phyloP scores from a whole-genome alignment of 2,888 invertebrate genomes.

The Lordiphosa fenestrarum region DNA sequence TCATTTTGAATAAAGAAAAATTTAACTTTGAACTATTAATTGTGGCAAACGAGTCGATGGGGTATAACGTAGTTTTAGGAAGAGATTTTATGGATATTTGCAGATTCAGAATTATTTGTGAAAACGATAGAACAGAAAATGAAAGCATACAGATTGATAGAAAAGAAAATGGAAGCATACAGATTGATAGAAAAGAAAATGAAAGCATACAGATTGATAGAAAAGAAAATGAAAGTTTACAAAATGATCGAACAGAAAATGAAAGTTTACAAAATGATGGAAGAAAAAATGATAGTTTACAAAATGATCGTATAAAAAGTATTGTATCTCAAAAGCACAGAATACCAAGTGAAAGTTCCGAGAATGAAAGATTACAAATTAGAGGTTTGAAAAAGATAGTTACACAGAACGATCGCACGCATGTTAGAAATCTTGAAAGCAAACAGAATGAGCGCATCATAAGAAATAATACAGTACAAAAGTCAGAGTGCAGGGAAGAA shows the following conservation, averaged over 20 bases:
- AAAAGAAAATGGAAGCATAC: neutral
- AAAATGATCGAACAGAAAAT: too few relatives aligned
- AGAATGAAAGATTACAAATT: too few relatives aligned
- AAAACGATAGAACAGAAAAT: neutral
- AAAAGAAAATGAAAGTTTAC: too few relatives aligned
- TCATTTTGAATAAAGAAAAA: neutral
- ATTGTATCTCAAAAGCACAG: too few relatives aligned
- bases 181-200: neutral
- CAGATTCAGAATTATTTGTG: neutral
- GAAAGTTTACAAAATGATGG: too few relatives aligned
- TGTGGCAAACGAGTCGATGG: constrained; percentile 1
- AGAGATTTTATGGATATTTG: neutral
- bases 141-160: neutral
- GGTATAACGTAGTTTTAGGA: neutral
- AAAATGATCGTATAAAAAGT: neutral
- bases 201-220: neutral
- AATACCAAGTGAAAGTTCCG: neutral
- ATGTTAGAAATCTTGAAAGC: too few relatives aligned
- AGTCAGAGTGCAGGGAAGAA: too few relatives aligned
- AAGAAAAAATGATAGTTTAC: too few relatives aligned
- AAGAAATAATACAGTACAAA: too few relatives aligned
- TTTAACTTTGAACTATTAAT: neutral
- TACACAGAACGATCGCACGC: too few relatives aligned
- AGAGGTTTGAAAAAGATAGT: too few relatives aligned
- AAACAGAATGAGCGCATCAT: too few relatives aligned